Evolutionary conservation across 2,113 vertebrate genomes (phyloP).

Genomic region (Tor tambroides): DNA sequence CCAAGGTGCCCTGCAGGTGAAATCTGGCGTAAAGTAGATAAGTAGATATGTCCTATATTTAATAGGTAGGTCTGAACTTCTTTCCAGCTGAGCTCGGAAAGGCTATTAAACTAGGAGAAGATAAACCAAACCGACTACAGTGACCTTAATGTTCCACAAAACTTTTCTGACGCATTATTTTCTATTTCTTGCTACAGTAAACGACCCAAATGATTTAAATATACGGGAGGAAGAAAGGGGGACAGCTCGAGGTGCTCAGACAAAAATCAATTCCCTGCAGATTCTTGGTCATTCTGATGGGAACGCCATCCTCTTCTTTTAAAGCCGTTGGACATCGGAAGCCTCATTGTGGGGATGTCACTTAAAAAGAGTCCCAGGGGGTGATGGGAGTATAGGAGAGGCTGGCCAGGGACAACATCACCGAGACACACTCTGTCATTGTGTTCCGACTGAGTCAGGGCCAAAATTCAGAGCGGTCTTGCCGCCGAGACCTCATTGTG

Average conservation of each 20-base stretch:
- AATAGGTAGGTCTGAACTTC: constrained; percentile 28
- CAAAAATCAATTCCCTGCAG: constrained; percentile 48
- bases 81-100: constrained; percentile 36
- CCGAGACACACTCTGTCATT: constrained; percentile 35
- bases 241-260: constrained; percentile 31
- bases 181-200: constrained; percentile 42
- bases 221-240: constrained; percentile 26
- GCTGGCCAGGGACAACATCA: constrained; percentile 25
- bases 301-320: constrained; percentile 39
- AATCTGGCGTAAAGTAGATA: constrained; percentile 18
- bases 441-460: constrained; percentile 33
- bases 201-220: constrained; percentile 50
- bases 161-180: constrained; percentile 36
- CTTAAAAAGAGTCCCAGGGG: constrained; percentile 49
- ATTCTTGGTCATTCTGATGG: constrained; percentile 39
- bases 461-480: constrained; percentile 17
- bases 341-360: constrained; percentile 51
- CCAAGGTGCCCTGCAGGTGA: not conserved
- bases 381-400: constrained; percentile 14
- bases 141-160: constrained; percentile 42
- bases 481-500: constrained; percentile 4
- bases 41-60: constrained; percentile 46
- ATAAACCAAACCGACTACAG: constrained; percentile 33
- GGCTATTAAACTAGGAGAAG: constrained; percentile 34
- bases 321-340: constrained; percentile 41